Conservation (phyloP, 37 sponge, comb jelly and placozoan genomes). For the Crambe crambe region DNA sequence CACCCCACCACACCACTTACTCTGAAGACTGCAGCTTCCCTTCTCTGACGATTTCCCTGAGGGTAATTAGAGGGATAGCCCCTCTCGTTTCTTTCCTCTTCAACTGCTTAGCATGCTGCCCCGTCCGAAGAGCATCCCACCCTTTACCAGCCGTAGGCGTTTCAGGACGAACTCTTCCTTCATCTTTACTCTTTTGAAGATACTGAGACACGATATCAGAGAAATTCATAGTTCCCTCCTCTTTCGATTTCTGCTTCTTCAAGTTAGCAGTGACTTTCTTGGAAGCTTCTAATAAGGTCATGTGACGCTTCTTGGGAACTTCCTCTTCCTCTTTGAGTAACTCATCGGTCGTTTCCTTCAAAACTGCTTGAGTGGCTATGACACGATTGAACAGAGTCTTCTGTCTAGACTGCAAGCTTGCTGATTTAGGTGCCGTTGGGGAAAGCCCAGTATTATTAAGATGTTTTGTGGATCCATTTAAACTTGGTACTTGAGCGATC, state of each 20-base stretch:
- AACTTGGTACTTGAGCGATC: background rate
- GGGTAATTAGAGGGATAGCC: background rate
- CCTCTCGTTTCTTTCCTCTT: slow-evolving; percentile 3
- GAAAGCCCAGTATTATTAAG: background rate
- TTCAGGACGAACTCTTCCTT: background rate
- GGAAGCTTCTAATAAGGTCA: slow-evolving; percentile 6
- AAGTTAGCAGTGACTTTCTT: slow-evolving; percentile 22
- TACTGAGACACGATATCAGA: slow-evolving; percentile 15
- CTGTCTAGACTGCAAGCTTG: slow-evolving; percentile 25
- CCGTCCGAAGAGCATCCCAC: background rate
- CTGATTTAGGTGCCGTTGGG: background rate
- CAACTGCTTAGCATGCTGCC: background rate
- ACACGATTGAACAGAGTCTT: slow-evolving; percentile 19
- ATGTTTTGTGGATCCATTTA: background rate
- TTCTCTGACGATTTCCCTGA: background rate
- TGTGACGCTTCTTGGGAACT: background rate
- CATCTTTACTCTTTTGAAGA: background rate
- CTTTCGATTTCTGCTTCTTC: background rate
- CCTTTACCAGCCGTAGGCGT: background rate
- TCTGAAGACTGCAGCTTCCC: background rate
- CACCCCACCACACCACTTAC: background rate
- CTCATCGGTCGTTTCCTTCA: slow-evolving; percentile 46
- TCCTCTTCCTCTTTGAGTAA: slow-evolving; percentile 13
- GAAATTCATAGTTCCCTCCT: background rate
- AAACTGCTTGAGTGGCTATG: slow-evolving; percentile 31